phyloP scores from a whole-genome alignment of 1,140 invertebrate species.

The Drosophila santomea region DNA sequence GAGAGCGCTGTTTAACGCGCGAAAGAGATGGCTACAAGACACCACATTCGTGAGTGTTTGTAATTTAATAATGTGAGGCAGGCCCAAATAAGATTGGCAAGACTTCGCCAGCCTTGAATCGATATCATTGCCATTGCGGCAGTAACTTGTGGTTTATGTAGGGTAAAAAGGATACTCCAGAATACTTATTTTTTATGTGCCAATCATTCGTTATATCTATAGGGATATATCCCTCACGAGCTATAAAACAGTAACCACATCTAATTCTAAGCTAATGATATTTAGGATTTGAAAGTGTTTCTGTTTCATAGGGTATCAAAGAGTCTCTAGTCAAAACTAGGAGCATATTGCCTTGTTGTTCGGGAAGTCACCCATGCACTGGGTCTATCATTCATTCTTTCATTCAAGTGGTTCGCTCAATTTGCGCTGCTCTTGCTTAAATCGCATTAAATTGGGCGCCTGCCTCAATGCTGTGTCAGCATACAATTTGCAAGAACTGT shows the following conservation, averaged over 20 bases:
- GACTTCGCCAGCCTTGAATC: slow-evolving; percentile 35
- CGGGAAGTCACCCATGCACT: slow-evolving; percentile 38
- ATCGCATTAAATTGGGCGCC: slow-evolving; percentile 80
- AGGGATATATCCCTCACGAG: no score
- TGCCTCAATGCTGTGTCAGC: slow-evolving; percentile 72
- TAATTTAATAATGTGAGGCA: slow-evolving; percentile 80
- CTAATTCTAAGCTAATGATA: no score
- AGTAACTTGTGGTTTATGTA: slow-evolving; percentile 28
- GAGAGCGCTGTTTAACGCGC: background rate
- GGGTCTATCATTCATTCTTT: slow-evolving; percentile 66
- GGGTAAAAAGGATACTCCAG: background rate
- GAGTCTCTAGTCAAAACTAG: background rate
- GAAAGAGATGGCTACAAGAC: slow-evolving; percentile 6
- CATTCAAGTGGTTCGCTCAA: slow-evolving; percentile 77
- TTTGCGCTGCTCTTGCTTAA: slow-evolving; percentile 75
- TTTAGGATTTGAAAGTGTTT: no score
- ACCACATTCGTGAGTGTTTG: slow-evolving; percentile 63
- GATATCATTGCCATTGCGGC: slow-evolving; percentile 59
- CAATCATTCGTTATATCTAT: background rate
- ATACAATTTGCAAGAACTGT: slow-evolving; percentile 71
- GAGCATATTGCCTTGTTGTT: slow-evolving; percentile 26
- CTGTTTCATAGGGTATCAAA: background rate
- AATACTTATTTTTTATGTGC: background rate
- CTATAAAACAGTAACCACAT: no score
- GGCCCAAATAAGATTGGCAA: slow-evolving; percentile 28